Percentiles rank a stretch among this genome's conserved stretches.
phyloP scores from a whole-genome alignment of 1,140 invertebrate genomes.

The Arion vulgaris region DNA sequence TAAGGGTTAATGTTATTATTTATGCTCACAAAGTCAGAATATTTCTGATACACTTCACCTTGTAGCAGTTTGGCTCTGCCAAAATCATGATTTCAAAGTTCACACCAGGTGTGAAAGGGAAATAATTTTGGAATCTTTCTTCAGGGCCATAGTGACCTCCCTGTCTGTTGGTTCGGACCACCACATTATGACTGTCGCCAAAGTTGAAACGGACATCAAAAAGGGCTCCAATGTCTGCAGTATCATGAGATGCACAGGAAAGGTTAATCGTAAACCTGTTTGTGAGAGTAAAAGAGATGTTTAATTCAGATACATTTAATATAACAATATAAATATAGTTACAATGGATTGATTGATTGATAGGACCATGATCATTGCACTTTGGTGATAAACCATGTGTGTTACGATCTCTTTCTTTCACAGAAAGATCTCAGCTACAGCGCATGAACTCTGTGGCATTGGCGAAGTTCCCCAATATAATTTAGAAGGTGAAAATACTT shows the following conservation, averaged over 20 bases:
- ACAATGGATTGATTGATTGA: too few relatives aligned
- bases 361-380: too few relatives aligned
- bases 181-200: conserved; percentile 50
- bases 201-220: conserved; percentile 57
- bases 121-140: conserved; percentile 78
- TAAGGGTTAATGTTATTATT: too few relatives aligned
- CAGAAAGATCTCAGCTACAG: too few relatives aligned
- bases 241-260: conserved; percentile 41
- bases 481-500: too few relatives aligned
- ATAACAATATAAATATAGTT: too few relatives aligned
- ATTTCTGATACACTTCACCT: conserved; percentile 37
- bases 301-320: too few relatives aligned
- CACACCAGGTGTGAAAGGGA: conserved; percentile 80
- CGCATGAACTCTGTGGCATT: too few relatives aligned
- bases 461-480: too few relatives aligned
- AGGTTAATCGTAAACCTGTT: conserved; percentile 59
- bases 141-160: conserved; percentile 83
- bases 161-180: conserved; percentile 82
- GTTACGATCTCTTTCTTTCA: too few relatives aligned
- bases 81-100: conserved; percentile 78
- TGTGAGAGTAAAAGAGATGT: neutral
- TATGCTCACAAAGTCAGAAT: too few relatives aligned
- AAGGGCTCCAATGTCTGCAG: conserved; percentile 50
- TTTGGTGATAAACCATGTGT: too few relatives aligned
- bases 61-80: conserved; percentile 55